These are phyloP conservation scores for Neoarius graeffei DNA, from an alignment of 2,113 vertebrate species.

Conservation along the genomic window DNA sequence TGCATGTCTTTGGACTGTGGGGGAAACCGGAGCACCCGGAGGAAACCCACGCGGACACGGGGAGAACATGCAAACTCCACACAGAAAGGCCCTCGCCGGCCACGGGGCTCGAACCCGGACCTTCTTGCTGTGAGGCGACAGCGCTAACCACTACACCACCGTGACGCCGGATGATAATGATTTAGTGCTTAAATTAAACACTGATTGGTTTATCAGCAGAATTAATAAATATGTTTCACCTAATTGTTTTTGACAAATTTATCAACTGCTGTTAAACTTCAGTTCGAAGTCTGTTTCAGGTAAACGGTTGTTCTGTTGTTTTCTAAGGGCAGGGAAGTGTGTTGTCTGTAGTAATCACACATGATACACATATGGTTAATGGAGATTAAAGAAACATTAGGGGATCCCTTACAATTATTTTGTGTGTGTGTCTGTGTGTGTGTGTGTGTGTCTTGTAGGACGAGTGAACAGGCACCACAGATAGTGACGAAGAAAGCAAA, in stretches of 20 bases:
- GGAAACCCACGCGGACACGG: no score
- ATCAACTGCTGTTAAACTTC: background rate
- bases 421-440: background rate
- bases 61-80: no score
- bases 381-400: background rate
- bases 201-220: background rate
- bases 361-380: background rate
- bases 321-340: background rate
- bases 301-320: background rate
- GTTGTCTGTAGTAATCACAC: background rate
- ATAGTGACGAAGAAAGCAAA: conserved; percentile 81
- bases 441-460: conserved; percentile 70
- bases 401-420: background rate
- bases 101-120: no score
- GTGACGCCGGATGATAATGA: background rate
- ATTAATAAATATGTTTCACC: background rate
- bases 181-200: background rate
- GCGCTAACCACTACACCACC: no score
- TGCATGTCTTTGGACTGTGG: no score
- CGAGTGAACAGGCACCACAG: conserved; percentile 80
- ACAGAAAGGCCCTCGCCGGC: no score
- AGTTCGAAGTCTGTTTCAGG: background rate
- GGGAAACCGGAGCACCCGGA: no score
- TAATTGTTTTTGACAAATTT: background rate
- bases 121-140: no score